Percentiles rank a stretch among this genome's conserved stretches.
Conservation (phyloP, 2,113 vertebrate species). For the Ophthalmolycus amberensis region DNA sequence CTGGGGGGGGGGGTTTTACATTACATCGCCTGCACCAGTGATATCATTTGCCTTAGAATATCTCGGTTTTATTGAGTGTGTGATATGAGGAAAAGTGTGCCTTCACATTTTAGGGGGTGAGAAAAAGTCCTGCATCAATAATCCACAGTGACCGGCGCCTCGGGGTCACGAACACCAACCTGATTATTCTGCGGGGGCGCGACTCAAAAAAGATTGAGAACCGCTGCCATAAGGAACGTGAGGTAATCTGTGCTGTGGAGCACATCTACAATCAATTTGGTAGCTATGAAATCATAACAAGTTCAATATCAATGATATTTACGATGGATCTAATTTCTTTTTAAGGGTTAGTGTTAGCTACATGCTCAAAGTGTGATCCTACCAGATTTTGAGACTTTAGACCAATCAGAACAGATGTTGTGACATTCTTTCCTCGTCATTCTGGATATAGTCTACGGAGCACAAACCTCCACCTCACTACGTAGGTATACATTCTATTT, state of each 20-base stretch:
- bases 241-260: neutral
- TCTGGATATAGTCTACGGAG: too few relatives aligned
- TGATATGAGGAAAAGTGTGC: neutral
- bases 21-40: neutral
- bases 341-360: neutral
- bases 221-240: neutral
- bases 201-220: neutral
- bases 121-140: neutral
- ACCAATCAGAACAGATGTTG: neutral
- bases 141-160: too few relatives aligned
- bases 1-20: too few relatives aligned
- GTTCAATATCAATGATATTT: too few relatives aligned
- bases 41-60: neutral
- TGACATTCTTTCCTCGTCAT: too few relatives aligned
- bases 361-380: too few relatives aligned
- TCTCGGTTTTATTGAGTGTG: neutral
- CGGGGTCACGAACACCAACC: neutral
- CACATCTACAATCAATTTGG: neutral
- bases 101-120: neutral
- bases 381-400: neutral
- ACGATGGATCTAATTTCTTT: too few relatives aligned
- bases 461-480: neutral
- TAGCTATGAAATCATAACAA: neutral
- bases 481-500: conserved; percentile 27
- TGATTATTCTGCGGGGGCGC: neutral